Base-by-base conservation (phyloP, 2,888 invertebrate genomes). In the Luffia ferchaultella region DNA sequence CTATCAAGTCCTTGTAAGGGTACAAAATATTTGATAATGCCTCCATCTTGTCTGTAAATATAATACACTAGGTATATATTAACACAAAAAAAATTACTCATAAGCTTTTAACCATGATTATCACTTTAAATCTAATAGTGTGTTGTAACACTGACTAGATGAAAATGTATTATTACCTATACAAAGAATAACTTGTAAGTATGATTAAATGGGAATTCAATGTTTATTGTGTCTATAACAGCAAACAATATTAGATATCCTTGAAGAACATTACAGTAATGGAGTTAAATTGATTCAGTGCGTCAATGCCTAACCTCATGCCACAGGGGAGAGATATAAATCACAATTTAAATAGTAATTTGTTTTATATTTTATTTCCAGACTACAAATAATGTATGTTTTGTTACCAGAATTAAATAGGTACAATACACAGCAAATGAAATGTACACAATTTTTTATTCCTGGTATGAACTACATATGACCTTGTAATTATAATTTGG, bases 1-100 rank as follows among this genome's bases (percentile, higher is more conserved):
- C 93, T 49, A 92, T 87, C 12, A 86, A 53, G 52, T 88, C 89
- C 72, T 90, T 90, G 68, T 90, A 89, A 46, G 89, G 90, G 65
- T 87, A 86, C 51, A 91, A 70, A 40, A 72, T 65, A 52, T 74
- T 63, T 1, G 86, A 77, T 56, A 88, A 52, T 2, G 68, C 62
- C 56, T 88, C 87, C 87, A 88, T 86, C 54, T 56, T 70, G 54
- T 49, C 15, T 7, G 40, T n/a, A 30, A 44, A 18, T 15, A 2
- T 16, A 2, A 16, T 44, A 44, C 18, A 16, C 44, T n/a, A 16
- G 5, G 12, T 18, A 15, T 5, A 44, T 16, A 18, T 44, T 18
- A 44, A 7, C 17, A 17, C 30, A 12, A 30, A n/a, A n/a, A n/a
- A n/a, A n/a, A n/a, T n/a, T n/a, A n/a, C n/a, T n/a, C n/a, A n/a